phyloP scores from a whole-genome alignment of 2,113 vertebrate species.

The Labeo rohita region DNA sequence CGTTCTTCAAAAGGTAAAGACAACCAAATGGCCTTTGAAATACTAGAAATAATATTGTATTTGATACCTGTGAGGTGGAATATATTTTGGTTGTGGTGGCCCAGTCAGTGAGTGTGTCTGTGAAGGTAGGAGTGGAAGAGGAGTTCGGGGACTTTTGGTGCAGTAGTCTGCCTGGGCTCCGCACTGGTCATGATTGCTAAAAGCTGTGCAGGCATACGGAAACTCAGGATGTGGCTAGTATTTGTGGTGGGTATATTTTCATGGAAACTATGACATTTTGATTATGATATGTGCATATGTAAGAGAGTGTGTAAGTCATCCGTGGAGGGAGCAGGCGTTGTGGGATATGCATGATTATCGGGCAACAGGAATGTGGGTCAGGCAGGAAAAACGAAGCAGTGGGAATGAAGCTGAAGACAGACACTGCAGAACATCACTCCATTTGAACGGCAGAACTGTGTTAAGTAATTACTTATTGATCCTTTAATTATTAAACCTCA shows the following conservation, averaged over 20 bases:
- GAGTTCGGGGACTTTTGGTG: slow-evolving; percentile 26
- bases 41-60: not conserved
- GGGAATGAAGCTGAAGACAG: slow-evolving; percentile 23
- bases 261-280: slow-evolving; percentile 60
- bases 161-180: slow-evolving; percentile 29
- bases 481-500: not conserved
- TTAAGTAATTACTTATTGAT: not conserved
- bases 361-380: slow-evolving; percentile 51
- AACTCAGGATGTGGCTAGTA: slow-evolving; percentile 56
- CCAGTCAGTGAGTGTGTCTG: slow-evolving; percentile 2
- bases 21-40: not conserved
- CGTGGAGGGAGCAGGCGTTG: slow-evolving; percentile 23
- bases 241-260: slow-evolving; percentile 57
- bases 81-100: slow-evolving; percentile 13
- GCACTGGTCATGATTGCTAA: slow-evolving; percentile 45
- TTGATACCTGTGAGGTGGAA: not conserved
- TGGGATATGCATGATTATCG: slow-evolving; percentile 53
- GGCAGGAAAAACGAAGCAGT: slow-evolving; percentile 36
- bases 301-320: slow-evolving; percentile 50
- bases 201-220: slow-evolving; percentile 48
- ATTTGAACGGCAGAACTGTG: not conserved
- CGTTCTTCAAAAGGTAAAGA: not conserved
- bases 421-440: slow-evolving; percentile 11
- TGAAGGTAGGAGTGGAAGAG: slow-evolving; percentile 37
- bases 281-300: slow-evolving; percentile 58